Percentiles rank a stretch among this genome's conserved stretches.
These are phyloP conservation scores for Syngnathus typhle DNA, from an alignment of 2,113 vertebrate genomes.

Conservation along the genomic window DNA sequence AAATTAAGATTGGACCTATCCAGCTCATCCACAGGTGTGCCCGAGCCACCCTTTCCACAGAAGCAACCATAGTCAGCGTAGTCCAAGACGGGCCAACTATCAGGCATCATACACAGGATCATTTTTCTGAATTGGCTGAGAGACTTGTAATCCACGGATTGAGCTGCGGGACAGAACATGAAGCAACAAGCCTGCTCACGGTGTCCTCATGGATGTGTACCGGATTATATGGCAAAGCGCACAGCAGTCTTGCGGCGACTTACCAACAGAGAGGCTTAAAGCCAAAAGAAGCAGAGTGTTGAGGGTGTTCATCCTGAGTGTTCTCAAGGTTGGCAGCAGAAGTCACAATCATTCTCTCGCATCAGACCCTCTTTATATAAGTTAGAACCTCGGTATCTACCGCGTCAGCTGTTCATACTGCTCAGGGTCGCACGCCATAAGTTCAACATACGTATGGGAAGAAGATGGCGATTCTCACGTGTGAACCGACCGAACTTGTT, in stretches of 20 bases:
- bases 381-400: neutral
- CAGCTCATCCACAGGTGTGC: constrained; percentile 78
- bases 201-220: neutral
- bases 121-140: constrained; percentile 70
- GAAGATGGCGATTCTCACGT: constrained; percentile 14
- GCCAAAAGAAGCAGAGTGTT: constrained; percentile 38
- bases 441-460: constrained; percentile 14
- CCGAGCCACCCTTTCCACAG: constrained; percentile 80
- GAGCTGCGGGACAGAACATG: constrained; percentile 30
- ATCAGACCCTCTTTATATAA: constrained; percentile 34
- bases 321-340: neutral
- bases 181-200: neutral
- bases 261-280: constrained; percentile 48
- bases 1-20: constrained; percentile 67
- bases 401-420: constrained; percentile 34
- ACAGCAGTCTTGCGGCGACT: constrained; percentile 20
- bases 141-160: constrained; percentile 32
- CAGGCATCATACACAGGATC: constrained; percentile 74
- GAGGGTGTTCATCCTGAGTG: constrained; percentile 48
- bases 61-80: constrained; percentile 80
- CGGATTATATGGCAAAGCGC: neutral
- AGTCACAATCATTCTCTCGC: neutral
- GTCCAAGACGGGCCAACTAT: constrained; percentile 67
- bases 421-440: constrained; percentile 14
- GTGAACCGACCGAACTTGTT: neutral